Evolutionary conservation across 2,797 vertebrate genomes (phyloP), one percentile per base, ranked within the genome.

Genomic region (Glossophaga mutica): DNA sequence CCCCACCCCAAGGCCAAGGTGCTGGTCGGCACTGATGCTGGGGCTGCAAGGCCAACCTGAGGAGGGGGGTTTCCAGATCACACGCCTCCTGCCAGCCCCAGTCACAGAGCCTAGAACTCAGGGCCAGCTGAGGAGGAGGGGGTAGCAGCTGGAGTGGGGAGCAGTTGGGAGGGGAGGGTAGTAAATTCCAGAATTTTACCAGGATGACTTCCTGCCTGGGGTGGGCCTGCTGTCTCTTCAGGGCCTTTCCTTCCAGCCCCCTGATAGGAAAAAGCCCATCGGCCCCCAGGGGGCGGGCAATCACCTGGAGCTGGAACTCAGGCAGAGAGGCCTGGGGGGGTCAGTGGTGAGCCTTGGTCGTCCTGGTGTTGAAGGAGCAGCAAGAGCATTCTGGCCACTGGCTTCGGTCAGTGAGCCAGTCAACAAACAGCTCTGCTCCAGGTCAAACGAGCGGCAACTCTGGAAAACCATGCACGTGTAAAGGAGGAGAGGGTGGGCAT

Each of bases 341-440:
- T 50, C 46, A 32, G 70, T 3, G 4, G 46, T 10, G 48, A 24
- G 44, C 42, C n/a, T n/a, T 0, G 0, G n/a, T 3, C 3, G 9
- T 39, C 62, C 67, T 1, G 2, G 26, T 22, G 8, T n/a, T 21
- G 44, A 67, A 62, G 50, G 84, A 42, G 65, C 0, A 0, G 55
- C n/a, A 39, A 29, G 62, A 37, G 15, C 24, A 9, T 92, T 68
- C 73, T 57, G 84, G 67, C 29, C 46, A 12, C 91, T 48, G 34
- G 77, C 50, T 65, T 50, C 5, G 8, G 55, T 78, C 48, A 24
- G 18, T 74, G 71, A 55, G 52, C 79, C 88, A 48, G 85, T 77
- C 67, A 29, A 37, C 26, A 85, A 57, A 71, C 62, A 39, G 70
- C 68, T 48, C 3, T 18, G 73, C 21, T 67, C 46, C 46, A 34